Base-by-base conservation (phyloP, 2,797 vertebrate species). In the Telmatherina bonti region DNA sequence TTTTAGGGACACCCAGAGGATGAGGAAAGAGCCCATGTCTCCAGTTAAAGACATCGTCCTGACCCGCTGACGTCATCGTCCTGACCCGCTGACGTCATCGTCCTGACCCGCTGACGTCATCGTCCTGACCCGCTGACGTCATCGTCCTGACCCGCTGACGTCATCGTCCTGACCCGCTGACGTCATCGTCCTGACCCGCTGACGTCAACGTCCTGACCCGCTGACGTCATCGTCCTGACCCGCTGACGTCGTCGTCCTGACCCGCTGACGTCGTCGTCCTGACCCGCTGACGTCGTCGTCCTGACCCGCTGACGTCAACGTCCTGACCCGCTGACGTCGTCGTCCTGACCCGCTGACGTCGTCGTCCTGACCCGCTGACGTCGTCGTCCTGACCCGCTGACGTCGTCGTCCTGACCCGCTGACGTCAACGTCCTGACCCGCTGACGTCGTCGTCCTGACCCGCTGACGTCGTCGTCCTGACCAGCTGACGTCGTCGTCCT, bases 231-330 rank as follows among this genome's bases (percentile, higher is more conserved):
- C n/a, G n/a, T n/a, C n/a, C n/a, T n/a, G n/a, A n/a, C n/a, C n/a
- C n/a, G n/a, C n/a, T n/a, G n/a, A n/a, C n/a, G n/a, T n/a, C n/a
- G n/a, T n/a, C n/a, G n/a, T n/a, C n/a, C n/a, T n/a, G n/a, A n/a
- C n/a, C n/a, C n/a, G n/a, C n/a, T n/a, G n/a, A n/a, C n/a, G n/a
- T n/a, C n/a, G n/a, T n/a, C n/a, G n/a, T n/a, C n/a, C n/a, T n/a
- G n/a, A n/a, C n/a, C n/a, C n/a, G n/a, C n/a, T n/a, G n/a, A n/a
- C n/a, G n/a, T n/a, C n/a, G n/a, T n/a, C n/a, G n/a, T n/a, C n/a
- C n/a, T n/a, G n/a, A n/a, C 95, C 95, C 8, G 87, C 96, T 64
- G 94, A 93, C 87, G 95, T 96, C 80, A 96, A 96, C 47, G 84
- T 96, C 69, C 60, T 56, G 62, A 77, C 91, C 18, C 87, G 91